These are phyloP conservation scores for Morus bassanus DNA, from an alignment of 2,797 vertebrate species.

Conservation along the genomic window DNA sequence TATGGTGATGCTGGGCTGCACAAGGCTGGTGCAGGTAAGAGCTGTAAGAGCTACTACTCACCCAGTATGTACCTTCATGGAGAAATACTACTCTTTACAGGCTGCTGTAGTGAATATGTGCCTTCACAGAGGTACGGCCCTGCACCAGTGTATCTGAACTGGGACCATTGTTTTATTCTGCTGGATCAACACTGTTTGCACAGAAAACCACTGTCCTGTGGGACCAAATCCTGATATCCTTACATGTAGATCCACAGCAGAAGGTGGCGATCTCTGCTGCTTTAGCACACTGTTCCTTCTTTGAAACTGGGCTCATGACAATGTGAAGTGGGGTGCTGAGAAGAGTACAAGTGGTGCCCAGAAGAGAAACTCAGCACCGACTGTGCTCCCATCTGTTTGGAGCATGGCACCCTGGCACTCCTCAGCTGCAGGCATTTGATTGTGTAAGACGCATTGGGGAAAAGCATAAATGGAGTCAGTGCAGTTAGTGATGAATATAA, in stretches of 20 bases:
- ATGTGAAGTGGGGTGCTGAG: not conserved
- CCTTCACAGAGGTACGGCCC: not conserved
- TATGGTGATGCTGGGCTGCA: not conserved
- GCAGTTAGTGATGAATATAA: not conserved
- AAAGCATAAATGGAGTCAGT: not conserved
- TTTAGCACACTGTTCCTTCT: not conserved
- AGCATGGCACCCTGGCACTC: not conserved
- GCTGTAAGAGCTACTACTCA: not conserved
- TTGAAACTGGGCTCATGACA: not conserved
- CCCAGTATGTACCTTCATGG: fast-evolving
- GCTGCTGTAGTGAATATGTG: not conserved
- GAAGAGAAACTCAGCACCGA: not conserved
- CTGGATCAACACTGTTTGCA: not conserved
- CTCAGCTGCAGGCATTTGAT: not conserved
- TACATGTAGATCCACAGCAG: not conserved
- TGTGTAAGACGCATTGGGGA: not conserved
- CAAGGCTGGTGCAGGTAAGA: fast-evolving
- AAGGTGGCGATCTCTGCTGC: not conserved
- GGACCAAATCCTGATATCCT: not conserved
- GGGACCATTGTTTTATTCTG: not conserved
- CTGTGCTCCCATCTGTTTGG: not conserved
- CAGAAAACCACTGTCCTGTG: not conserved
- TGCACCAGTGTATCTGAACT: not conserved
- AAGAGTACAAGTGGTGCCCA: not conserved
- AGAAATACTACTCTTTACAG: not conserved